Conservation (phyloP, 2,888 invertebrate genomes). For the Pterostichus niger region DNA sequence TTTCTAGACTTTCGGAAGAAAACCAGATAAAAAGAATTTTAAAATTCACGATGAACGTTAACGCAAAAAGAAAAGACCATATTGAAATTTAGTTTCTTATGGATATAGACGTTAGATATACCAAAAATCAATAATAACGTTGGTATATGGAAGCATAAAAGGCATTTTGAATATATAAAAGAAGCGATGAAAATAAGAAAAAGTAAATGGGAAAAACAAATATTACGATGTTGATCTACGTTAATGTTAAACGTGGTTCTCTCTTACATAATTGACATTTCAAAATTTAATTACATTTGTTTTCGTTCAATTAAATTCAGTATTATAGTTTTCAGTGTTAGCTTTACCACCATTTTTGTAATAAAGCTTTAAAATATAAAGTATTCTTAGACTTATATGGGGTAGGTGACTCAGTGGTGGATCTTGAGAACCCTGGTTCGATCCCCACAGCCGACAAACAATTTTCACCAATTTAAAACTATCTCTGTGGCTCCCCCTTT, state of each 20-base stretch:
- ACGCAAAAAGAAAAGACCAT: constrained; percentile 38
- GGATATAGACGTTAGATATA: constrained; percentile 39
- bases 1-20: constrained; percentile 26
- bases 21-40: constrained; percentile 43
- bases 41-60: constrained; percentile 44
- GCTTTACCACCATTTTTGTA: neutral
- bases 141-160: constrained; percentile 8
- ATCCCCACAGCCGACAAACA: no score
- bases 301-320: constrained; percentile 19
- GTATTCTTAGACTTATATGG: no score
- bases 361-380: constrained; percentile 21
- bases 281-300: constrained; percentile 26
- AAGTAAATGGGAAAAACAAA: constrained; percentile 28
- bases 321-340: constrained; percentile 16
- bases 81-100: constrained; percentile 36
- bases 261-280: constrained; percentile 20
- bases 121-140: constrained; percentile 47
- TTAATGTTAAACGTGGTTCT: neutral
- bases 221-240: constrained; percentile 1
- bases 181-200: constrained; percentile 24
- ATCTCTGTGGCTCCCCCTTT: no score
- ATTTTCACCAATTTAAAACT: no score
- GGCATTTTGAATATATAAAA: constrained; percentile 15
- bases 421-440: no score
- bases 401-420: no score